Evolutionary conservation across 2,888 invertebrate genomes (phyloP).

Genomic region (Torymus aiolomorphi): DNA sequence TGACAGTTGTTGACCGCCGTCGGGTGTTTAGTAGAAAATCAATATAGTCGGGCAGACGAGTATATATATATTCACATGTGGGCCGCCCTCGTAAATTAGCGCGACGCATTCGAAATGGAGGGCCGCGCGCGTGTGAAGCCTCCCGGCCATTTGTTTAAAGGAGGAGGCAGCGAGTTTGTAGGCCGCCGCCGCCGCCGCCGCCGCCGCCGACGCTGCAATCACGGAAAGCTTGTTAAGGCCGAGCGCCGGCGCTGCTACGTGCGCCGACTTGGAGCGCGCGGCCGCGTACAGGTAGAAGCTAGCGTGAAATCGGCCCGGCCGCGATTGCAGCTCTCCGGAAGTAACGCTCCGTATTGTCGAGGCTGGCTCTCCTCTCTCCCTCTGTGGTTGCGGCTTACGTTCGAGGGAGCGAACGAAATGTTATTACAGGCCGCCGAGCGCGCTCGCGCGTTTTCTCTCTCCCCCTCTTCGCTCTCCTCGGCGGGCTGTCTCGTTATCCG

Average conservation of each 20-base stretch:
- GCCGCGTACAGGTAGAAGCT: background rate
- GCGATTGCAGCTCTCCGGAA: background rate
- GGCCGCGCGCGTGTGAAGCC: background rate
- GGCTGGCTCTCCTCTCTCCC: too few species aligned
- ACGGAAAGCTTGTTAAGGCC: slow-evolving; percentile 47
- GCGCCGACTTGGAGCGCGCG: too few species aligned
- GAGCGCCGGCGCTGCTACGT: background rate
- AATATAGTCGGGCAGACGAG: slow-evolving; percentile 35
- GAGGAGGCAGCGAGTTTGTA: slow-evolving; percentile 14
- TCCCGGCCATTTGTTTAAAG: slow-evolving; percentile 26
- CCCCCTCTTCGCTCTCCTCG: slow-evolving; percentile 10
- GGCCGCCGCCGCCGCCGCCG: slow-evolving; percentile 7
- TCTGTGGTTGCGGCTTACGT: too few species aligned
- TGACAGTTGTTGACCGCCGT: slow-evolving; percentile 10
- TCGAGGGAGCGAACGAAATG: slow-evolving; percentile 16
- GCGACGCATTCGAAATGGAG: slow-evolving; percentile 31
- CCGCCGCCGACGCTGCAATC: slow-evolving; percentile 36
- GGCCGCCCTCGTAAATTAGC: slow-evolving; percentile 29
- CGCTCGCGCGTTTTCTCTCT: slow-evolving; percentile 24
- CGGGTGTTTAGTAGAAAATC: slow-evolving; percentile 39
- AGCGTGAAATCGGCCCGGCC: slow-evolving; percentile 16
- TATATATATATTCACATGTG: too few species aligned
- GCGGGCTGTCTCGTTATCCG: slow-evolving; percentile 52
- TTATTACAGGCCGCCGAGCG: slow-evolving; percentile 47
- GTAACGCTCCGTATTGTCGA: background rate